A percentile compares a stretch with the other conserved stretches of the same genome.
Evolutionary conservation across 2,797 vertebrate species (phyloP).

Genomic region (Phoebastria nigripes): DNA sequence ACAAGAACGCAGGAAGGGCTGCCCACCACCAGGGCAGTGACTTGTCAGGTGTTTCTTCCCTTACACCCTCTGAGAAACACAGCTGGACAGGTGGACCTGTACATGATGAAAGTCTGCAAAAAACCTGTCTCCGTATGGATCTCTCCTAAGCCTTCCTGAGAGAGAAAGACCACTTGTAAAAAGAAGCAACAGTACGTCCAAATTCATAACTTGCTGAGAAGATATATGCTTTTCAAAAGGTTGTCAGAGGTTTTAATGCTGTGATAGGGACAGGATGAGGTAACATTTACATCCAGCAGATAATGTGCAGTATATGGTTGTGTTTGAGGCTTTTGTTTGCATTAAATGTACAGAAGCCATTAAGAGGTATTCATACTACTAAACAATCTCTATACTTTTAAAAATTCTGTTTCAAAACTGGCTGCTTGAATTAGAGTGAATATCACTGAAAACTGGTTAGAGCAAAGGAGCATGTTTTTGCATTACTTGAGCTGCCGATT

Average conservation of each 20-base stretch:
- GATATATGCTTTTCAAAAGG: background rate
- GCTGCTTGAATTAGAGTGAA: background rate
- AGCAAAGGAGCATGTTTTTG: background rate
- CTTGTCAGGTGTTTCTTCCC: background rate
- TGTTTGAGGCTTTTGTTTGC: background rate
- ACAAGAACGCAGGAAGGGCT: background rate
- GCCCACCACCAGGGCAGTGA: background rate
- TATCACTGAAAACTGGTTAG: background rate
- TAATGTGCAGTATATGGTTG: background rate
- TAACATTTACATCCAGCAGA: background rate
- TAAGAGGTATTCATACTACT: background rate
- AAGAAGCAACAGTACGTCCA: background rate
- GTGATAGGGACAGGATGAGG: too few relatives aligned
- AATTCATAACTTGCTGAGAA: background rate
- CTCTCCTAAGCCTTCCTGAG: background rate
- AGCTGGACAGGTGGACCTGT: background rate
- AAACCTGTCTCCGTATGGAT: background rate
- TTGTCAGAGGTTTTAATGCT: background rate
- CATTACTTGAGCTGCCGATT: background rate
- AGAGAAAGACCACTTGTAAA: background rate
- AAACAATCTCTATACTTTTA: background rate
- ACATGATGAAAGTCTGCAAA: background rate
- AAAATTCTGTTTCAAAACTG: background rate
- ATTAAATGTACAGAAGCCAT: background rate
- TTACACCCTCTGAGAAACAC: background rate